Evolutionary conservation across 1,140 invertebrate genomes (phyloP), one percentile per base, ranked within the genome.

Genomic region (Laupala kohalensis): DNA sequence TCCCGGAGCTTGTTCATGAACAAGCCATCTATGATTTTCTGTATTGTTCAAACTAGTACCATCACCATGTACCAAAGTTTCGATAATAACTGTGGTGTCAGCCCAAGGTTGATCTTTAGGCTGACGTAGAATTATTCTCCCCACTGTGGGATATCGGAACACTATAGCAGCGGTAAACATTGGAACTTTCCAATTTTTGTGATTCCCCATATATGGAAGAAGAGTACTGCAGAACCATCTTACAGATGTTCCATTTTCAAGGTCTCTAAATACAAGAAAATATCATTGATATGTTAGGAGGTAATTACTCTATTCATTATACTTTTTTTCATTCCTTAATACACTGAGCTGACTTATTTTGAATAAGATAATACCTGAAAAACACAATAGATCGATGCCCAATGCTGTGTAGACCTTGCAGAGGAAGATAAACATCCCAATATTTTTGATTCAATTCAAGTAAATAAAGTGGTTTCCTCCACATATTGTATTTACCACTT

Each of bases 141-240:
- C 95, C 13, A 95, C 93, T 19, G 96, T 85, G 0, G 95, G 95
- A 84, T 95, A 97, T 3, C 90, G 84, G 76, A 90, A 90, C 25
- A 89, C 82, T 0, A 89, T 89, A 83, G 91, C 84, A 0, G 90
- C 90, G 2, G 90, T 91, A 29, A 85, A 82, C 81, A 92, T 88
- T 71, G 85, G 85, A 67, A 88, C 87, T 80, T 91, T 68, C 85
- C 79, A n/a, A 86, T 87, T 74, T 88, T 72, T 19, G 65, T 15
- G 24, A 62, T 63, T 15, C 37, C 64, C 84, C 4, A 80, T 79
- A 77, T 92, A 92, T 28, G 86, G 83, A 5, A 81, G 79, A 23
- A 93, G 81, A 2, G 84, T 84, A 9, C 86, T 85, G 75, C 91
- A 93, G 9, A 90, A 80, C 84, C 90, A 89, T 5, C 86, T 86